phyloP scores from a whole-genome alignment of 2,888 invertebrate genomes.

The Lamellibrachia columna region DNA sequence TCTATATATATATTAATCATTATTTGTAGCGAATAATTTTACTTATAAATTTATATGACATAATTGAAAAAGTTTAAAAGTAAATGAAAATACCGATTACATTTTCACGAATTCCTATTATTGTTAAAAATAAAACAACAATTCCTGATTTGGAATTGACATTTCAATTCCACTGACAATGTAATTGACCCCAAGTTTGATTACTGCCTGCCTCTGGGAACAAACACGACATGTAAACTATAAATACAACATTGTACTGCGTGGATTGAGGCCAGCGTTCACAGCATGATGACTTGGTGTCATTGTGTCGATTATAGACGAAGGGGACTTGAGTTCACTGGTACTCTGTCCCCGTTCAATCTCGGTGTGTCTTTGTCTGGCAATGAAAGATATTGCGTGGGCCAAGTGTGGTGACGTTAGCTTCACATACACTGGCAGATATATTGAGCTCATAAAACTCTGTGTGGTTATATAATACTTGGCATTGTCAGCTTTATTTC shows the following conservation, averaged over 20 bases:
- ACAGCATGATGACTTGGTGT: background rate
- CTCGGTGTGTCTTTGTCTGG: background rate
- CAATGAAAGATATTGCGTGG: background rate
- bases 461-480: background rate
- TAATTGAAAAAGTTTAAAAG: no score
- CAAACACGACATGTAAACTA: background rate
- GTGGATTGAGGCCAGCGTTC: background rate
- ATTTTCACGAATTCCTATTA: no score
- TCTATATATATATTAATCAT: no score
- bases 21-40: no score
- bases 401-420: background rate
- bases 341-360: background rate
- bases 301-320: background rate
- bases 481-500: background rate
- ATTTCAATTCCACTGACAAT: no score
- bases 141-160: no score
- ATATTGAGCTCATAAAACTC: background rate
- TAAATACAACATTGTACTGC: background rate
- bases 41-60: no score
- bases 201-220: background rate
- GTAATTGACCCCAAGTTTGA: no score
- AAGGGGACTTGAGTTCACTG: background rate
- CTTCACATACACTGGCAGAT: background rate
- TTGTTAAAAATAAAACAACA: no score
- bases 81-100: no score